A percentile compares a stretch with the other conserved stretches of the same genome.
phyloP scores from a whole-genome alignment of 2,113 vertebrate genomes.

The Cairina moschata region DNA sequence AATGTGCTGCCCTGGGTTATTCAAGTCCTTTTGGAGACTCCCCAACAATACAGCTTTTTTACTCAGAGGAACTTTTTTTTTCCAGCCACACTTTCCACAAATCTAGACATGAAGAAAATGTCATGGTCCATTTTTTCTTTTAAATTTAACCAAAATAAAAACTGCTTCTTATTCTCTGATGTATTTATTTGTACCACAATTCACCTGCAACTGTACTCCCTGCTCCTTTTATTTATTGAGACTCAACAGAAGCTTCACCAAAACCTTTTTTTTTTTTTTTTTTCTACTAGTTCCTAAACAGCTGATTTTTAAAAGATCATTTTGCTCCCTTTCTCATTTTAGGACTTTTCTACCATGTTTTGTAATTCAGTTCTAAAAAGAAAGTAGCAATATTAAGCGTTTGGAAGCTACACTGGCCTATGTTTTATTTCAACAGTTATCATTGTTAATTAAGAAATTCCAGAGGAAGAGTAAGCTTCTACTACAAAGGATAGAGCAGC shows the following conservation, averaged over 20 bases:
- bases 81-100: not conserved
- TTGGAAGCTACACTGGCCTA: not conserved
- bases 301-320: not conserved
- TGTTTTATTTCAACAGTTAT: not conserved
- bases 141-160: not conserved
- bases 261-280: not conserved
- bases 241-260: not conserved
- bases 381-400: not conserved
- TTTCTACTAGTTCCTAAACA: not conserved
- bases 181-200: not conserved
- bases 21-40: not conserved
- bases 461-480: not conserved
- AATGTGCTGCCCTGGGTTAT: not conserved
- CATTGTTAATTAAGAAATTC: not conserved
- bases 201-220: not conserved
- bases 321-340: not conserved
- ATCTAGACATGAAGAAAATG: not conserved
- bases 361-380: not conserved
- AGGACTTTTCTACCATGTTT: fast-evolving
- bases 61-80: not conserved
- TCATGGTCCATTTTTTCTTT: not conserved
- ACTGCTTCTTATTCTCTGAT: not conserved
- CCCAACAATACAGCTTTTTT: not conserved
- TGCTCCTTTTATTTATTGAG: not conserved
- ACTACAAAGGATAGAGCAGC: not conserved